Percentiles rank a stretch among this genome's conserved stretches.
phyloP scores from a whole-genome alignment of 2,888 invertebrate genomes.

The Pammene aurita region DNA sequence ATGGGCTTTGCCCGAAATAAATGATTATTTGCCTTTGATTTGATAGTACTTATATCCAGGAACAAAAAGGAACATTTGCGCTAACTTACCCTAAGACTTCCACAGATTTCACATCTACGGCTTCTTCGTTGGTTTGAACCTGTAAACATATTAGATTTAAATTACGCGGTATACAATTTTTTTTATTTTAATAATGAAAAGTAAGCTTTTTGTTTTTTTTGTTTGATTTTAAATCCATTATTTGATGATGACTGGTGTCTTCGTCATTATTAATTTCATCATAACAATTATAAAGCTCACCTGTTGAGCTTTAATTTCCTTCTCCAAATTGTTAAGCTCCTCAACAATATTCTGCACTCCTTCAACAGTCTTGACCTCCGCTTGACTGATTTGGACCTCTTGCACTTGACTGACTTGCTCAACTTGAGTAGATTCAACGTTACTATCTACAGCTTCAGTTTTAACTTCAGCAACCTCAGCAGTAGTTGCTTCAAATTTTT shows the following conservation, averaged over 20 bases:
- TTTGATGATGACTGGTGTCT: too few relatives aligned
- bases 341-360: conserved; percentile 65
- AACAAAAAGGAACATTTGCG: background rate
- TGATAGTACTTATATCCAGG: background rate
- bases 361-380: conserved; percentile 48
- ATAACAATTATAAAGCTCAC: conserved; percentile 53
- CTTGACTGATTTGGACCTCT: conserved; percentile 36
- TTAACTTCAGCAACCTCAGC: conserved; percentile 33
- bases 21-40: too few relatives aligned
- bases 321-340: conserved; percentile 61
- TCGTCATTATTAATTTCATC: too few relatives aligned
- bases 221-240: too few relatives aligned
- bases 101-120: conserved; percentile 49
- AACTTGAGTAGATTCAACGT: conserved; percentile 35
- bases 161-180: too few relatives aligned
- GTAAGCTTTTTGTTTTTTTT: too few relatives aligned
- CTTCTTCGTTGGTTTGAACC: conserved; percentile 49
- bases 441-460: conserved; percentile 16
- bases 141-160: conserved; percentile 37
- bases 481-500: conserved; percentile 31
- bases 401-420: conserved; percentile 44
- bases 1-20: too few relatives aligned
- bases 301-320: conserved; percentile 62
- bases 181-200: too few relatives aligned
- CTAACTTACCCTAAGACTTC: conserved; percentile 57